Evolutionary conservation across 2,113 vertebrate species (phyloP).

Genomic region (Poeciliopsis turrubarensis): DNA sequence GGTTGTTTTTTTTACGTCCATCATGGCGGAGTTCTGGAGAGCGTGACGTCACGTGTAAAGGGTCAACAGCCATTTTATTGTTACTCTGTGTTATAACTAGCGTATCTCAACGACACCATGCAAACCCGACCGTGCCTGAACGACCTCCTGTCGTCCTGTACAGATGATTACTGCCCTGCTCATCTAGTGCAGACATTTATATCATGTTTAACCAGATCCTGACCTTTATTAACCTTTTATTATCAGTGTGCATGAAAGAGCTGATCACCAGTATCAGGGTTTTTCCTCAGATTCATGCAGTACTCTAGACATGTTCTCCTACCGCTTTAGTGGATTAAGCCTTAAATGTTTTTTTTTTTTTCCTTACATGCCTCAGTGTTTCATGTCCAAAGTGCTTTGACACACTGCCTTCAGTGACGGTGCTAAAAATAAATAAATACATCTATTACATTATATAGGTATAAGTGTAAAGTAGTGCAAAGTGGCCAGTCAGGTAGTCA

Average conservation of each 20-base stretch:
- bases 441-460: neutral
- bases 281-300: slow-evolving; percentile 33
- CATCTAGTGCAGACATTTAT: slow-evolving; percentile 39
- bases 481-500: slow-evolving; percentile 26
- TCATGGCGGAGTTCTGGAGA: no score
- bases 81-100: neutral
- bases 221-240: neutral
- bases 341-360: slow-evolving; percentile 44
- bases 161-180: slow-evolving; percentile 53
- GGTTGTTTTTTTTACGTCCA: neutral
- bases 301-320: slow-evolving; percentile 21
- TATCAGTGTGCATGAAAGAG: slow-evolving; percentile 11
- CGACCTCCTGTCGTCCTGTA: slow-evolving; percentile 37
- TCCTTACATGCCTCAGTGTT: slow-evolving; percentile 41
- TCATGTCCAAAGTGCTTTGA: slow-evolving; percentile 66
- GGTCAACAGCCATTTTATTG: neutral
- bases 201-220: neutral
- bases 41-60: no score
- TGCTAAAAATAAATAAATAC: slow-evolving; percentile 30
- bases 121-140: slow-evolving; percentile 69
- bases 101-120: slow-evolving; percentile 50
- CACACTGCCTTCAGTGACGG: slow-evolving; percentile 51
- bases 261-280: neutral
- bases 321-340: slow-evolving; percentile 46
- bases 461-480: neutral